A percentile compares a stretch with the other conserved stretches of the same genome.
These are phyloP conservation scores for Myotis brandtii DNA, from an alignment of 2,113 vertebrate genomes.

Conservation along the genomic window DNA sequence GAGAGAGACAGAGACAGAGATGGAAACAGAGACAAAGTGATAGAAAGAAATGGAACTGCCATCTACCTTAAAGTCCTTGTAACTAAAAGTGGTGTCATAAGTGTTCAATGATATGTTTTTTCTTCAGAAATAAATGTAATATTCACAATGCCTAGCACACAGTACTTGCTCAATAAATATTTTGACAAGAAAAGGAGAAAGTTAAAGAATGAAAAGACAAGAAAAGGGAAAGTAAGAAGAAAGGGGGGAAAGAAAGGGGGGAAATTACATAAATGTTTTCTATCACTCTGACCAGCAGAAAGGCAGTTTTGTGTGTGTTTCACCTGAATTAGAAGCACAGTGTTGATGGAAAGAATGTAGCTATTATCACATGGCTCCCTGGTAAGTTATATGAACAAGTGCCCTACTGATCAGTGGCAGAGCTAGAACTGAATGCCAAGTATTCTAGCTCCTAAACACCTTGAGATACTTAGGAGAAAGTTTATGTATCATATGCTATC, in stretches of 20 bases:
- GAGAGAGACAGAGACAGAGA: background rate
- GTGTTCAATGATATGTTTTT: background rate
- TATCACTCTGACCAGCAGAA: background rate
- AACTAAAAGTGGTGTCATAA: slow-evolving; percentile 8
- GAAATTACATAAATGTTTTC: background rate
- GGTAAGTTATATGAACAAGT: background rate
- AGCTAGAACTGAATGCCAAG: background rate
- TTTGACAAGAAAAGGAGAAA: background rate
- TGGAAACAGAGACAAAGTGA: background rate
- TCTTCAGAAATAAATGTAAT: background rate
- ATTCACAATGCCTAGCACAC: background rate
- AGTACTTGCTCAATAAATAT: background rate
- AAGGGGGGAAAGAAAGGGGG: background rate
- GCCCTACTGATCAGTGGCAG: background rate
- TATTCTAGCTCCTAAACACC: background rate
- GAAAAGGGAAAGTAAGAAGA: background rate
- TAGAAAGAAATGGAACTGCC: background rate
- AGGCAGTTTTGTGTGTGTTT: background rate
- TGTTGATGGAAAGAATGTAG: background rate
- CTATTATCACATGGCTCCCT: background rate
- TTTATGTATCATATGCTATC: background rate
- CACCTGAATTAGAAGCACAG: background rate
- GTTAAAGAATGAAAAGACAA: background rate
- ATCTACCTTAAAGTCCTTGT: background rate
- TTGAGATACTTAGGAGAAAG: background rate